phyloP scores from a whole-genome alignment of 2,888 invertebrate species.

The Dysmachus trigonus region DNA sequence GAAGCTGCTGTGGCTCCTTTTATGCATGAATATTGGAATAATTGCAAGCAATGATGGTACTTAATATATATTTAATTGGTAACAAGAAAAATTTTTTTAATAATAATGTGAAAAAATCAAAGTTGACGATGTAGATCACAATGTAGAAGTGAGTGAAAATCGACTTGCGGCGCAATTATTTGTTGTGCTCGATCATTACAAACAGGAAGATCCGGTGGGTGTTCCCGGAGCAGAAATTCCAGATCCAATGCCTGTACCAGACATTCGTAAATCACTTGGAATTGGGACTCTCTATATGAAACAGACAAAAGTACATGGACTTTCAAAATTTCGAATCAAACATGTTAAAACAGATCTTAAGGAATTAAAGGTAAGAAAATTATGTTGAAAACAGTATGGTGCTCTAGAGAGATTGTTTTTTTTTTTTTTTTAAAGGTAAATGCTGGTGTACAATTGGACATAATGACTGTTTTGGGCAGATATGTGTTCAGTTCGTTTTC shows the following conservation, averaged over 20 bases:
- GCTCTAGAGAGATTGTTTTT: not conserved
- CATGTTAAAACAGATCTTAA: slow-evolving; percentile 77
- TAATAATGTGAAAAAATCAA: not conserved
- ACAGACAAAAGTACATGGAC: slow-evolving; percentile 76
- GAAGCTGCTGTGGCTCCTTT: not conserved
- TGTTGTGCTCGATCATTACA: slow-evolving; percentile 78
- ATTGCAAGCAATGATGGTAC: not conserved
- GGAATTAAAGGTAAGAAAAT: slow-evolving; percentile 72
- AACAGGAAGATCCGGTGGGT: slow-evolving; percentile 81
- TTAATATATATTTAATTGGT: not conserved
- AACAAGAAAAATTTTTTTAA: not conserved
- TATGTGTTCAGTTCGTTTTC: slow-evolving; percentile 79
- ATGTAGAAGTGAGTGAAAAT: slow-evolving; percentile 68
- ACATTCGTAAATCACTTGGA: slow-evolving; percentile 77
- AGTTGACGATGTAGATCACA: slow-evolving; percentile 51
- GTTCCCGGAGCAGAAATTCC: slow-evolving; percentile 82
- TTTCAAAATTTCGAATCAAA: slow-evolving; percentile 80
- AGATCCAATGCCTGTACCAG: slow-evolving; percentile 82
- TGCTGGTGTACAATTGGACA: slow-evolving; percentile 76
- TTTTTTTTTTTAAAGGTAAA: slow-evolving; percentile 71
- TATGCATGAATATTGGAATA: not conserved
- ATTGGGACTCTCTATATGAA: slow-evolving; percentile 76
- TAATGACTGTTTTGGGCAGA: slow-evolving; percentile 75
- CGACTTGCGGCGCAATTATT: slow-evolving; percentile 78
- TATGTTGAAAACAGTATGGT: slow-evolving; percentile 28